Evolutionary conservation across 2,113 vertebrate genomes (phyloP).

Genomic region (Origma solitaria): DNA sequence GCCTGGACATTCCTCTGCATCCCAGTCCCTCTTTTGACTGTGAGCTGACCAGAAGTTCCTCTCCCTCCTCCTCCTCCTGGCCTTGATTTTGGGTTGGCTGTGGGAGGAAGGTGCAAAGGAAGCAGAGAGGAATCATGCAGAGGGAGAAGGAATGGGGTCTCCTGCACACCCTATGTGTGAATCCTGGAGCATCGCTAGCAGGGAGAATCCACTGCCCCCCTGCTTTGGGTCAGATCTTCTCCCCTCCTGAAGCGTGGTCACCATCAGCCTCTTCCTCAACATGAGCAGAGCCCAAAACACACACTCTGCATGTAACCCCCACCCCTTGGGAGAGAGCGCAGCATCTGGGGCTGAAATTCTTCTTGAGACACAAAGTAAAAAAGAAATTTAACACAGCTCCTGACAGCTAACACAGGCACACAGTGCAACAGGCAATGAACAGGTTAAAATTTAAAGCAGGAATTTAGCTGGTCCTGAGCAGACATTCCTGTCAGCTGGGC

Average conservation of each 20-base stretch:
- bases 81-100: background rate
- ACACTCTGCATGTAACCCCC: accelerated
- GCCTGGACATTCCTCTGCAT: background rate
- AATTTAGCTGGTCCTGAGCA: background rate
- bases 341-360: background rate
- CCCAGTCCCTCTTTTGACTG: accelerated
- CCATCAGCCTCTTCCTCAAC: background rate
- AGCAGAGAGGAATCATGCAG: background rate
- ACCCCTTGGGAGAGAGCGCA: background rate
- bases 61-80: background rate
- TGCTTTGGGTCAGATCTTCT: background rate
- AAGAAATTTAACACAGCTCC: background rate
- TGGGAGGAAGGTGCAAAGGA: background rate
- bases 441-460: background rate
- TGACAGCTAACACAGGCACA: background rate
- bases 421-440: background rate
- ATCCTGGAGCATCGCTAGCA: background rate
- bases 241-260: accelerated
- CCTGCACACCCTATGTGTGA: accelerated
- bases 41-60: background rate
- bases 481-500: background rate
- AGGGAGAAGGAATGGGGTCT: background rate
- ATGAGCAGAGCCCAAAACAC: background rate
- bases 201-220: accelerated
- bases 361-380: background rate